These are phyloP conservation scores for Pinctada fucata DNA, from an alignment of 2,888 invertebrate genomes.

Conservation along the genomic window DNA sequence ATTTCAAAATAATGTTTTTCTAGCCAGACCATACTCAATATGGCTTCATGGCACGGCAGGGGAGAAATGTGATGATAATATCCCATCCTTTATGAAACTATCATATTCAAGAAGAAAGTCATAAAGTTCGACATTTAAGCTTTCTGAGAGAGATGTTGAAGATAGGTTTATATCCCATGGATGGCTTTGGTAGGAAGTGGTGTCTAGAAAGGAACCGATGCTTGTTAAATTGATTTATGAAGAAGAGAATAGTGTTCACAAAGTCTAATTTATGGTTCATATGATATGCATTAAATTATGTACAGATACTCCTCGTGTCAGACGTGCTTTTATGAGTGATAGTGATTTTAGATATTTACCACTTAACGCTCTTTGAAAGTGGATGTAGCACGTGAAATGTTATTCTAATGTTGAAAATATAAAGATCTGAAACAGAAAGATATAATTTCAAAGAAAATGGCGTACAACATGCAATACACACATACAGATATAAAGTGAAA, in stretches of 20 bases:
- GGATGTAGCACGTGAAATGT: too few relatives aligned
- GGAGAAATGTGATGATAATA: conserved; percentile 1
- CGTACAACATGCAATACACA: too few relatives aligned
- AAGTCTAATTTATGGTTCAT: neutral
- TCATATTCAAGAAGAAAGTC: neutral
- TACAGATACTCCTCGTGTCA: neutral
- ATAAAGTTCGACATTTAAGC: neutral
- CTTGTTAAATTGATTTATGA: conserved; percentile 2
- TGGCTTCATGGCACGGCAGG: conserved; percentile 1
- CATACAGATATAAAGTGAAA: too few relatives aligned
- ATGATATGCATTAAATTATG: neutral
- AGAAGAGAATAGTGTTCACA: conserved; percentile 1
- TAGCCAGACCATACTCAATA: neutral
- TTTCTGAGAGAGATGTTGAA: neutral
- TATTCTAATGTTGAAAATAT: too few relatives aligned
- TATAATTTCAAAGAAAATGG: too few relatives aligned
- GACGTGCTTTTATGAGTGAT: neutral
- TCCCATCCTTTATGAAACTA: neutral
- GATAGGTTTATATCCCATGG: neutral
- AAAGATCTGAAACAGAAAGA: too few relatives aligned
- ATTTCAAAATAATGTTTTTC: neutral
- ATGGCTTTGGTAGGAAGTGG: neutral
- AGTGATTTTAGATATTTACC: too few relatives aligned
- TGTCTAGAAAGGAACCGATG: neutral
- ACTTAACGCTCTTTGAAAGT: too few relatives aligned